Evolutionary conservation across 2,888 invertebrate genomes (phyloP).

Genomic region (Siphlonurus alternatus): DNA sequence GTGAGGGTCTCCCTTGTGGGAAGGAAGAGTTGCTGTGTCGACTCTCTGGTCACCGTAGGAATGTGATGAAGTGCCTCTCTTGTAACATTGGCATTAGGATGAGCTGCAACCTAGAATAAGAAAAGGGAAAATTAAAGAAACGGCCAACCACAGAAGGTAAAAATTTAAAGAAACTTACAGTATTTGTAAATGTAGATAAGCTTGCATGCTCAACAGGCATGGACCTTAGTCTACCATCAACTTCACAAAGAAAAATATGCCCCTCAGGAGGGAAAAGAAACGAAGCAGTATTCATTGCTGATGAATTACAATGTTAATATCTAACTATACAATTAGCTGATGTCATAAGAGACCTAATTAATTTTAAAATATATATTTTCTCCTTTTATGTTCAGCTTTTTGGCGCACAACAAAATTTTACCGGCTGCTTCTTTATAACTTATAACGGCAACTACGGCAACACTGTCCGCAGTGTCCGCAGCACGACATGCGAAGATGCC

Average conservation of each 20-base stretch:
- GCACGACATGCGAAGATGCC: too few relatives aligned
- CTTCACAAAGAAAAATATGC: constrained; percentile 41
- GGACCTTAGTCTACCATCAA: constrained; percentile 42
- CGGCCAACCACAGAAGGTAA: not conserved
- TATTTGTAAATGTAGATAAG: constrained; percentile 35
- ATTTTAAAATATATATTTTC: too few relatives aligned
- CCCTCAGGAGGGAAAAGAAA: constrained; percentile 28
- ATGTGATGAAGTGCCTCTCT: constrained; percentile 39
- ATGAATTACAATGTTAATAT: too few relatives aligned
- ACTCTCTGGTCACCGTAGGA: constrained; percentile 34
- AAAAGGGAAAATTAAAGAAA: not conserved
- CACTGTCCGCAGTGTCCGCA: too few relatives aligned
- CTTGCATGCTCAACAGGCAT: constrained; percentile 32
- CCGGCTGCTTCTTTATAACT: not conserved
- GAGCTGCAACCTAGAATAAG: constrained; percentile 20
- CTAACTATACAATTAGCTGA: too few relatives aligned
- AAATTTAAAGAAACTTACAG: constrained; percentile 32
- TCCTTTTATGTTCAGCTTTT: not conserved
- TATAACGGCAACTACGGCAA: not conserved
- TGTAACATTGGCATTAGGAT: constrained; percentile 53
- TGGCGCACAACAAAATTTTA: not conserved
- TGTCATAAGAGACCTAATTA: too few relatives aligned
- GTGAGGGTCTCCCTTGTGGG: constrained; percentile 52
- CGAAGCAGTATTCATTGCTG: not conserved
- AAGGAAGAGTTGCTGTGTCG: constrained; percentile 35